Evolutionary conservation across 2,797 vertebrate species (phyloP).

Genomic region (Crenuchus spilurus): DNA sequence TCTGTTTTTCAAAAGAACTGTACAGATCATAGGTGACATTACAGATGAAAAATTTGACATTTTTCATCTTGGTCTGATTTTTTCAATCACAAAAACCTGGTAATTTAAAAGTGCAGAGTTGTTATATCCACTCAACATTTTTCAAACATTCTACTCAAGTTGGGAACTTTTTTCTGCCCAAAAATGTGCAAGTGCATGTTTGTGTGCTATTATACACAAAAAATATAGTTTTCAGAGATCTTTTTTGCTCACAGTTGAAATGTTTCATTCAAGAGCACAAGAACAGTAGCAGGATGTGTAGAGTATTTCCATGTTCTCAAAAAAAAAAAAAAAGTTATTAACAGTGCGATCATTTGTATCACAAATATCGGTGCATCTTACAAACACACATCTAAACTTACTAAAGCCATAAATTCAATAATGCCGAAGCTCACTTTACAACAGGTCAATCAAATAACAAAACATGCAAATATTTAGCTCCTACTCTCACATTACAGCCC

Average conservation of each 20-base stretch:
- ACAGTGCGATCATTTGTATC: slow-evolving; percentile 2
- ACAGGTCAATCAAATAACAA: slow-evolving; percentile 30
- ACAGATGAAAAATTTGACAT: no score
- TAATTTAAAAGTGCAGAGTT: no score
- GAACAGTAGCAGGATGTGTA: not conserved
- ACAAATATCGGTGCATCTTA: not conserved
- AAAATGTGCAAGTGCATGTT: no score
- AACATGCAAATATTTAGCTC: slow-evolving; percentile 7
- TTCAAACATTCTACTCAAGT: not conserved
- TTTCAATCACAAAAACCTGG: no score
- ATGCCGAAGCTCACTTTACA: slow-evolving; percentile 23
- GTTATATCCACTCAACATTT: no score
- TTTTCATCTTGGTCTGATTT: no score
- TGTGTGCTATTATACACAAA: not conserved
- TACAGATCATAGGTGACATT: no score
- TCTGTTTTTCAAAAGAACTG: no score
- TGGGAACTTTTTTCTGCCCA: not conserved
- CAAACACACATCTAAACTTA: not conserved
- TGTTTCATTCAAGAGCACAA: not conserved
- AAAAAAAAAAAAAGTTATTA: not conserved
- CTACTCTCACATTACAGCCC: slow-evolving; percentile 34
- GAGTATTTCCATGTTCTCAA: no score
- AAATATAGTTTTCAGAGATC: not conserved
- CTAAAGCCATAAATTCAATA: slow-evolving; percentile 7
- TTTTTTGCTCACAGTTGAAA: not conserved